phyloP scores from a whole-genome alignment of 2,797 vertebrate genomes.

The Meriones psammophilus region DNA sequence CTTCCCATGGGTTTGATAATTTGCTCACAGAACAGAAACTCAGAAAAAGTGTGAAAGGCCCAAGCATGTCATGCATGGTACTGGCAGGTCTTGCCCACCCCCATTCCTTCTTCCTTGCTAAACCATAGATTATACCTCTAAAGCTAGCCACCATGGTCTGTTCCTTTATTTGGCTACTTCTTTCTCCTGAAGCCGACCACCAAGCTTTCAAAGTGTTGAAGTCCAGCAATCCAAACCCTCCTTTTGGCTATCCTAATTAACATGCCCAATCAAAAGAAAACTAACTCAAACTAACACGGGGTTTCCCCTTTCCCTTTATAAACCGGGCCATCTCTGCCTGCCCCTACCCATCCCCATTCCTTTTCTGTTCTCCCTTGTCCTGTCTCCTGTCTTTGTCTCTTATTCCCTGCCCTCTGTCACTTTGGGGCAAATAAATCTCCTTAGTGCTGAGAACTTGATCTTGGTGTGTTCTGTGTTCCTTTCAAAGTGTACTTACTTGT shows the following conservation, averaged over 20 bases:
- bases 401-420: not conserved
- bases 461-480: not conserved
- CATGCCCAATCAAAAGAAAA: not conserved
- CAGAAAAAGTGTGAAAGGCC: not conserved
- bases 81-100: not conserved
- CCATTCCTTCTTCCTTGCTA: not conserved
- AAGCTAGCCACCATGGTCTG: not conserved
- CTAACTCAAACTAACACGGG: not conserved
- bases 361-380: not conserved
- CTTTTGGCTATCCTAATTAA: not conserved
- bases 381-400: not conserved
- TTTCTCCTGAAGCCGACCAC: not conserved
- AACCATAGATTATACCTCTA: not conserved
- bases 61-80: not conserved
- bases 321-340: not conserved
- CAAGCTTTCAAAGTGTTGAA: not conserved
- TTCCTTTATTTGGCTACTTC: not conserved
- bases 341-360: not conserved
- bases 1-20: not conserved
- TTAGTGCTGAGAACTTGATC: not conserved
- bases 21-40: slow-evolving; percentile 19
- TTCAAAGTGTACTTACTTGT: not conserved
- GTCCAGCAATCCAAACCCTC: not conserved
- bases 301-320: not conserved
- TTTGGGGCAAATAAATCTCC: not conserved